Evolutionary conservation across 2,113 vertebrate genomes (phyloP).

Genomic region (Peromyscus maniculatus): DNA sequence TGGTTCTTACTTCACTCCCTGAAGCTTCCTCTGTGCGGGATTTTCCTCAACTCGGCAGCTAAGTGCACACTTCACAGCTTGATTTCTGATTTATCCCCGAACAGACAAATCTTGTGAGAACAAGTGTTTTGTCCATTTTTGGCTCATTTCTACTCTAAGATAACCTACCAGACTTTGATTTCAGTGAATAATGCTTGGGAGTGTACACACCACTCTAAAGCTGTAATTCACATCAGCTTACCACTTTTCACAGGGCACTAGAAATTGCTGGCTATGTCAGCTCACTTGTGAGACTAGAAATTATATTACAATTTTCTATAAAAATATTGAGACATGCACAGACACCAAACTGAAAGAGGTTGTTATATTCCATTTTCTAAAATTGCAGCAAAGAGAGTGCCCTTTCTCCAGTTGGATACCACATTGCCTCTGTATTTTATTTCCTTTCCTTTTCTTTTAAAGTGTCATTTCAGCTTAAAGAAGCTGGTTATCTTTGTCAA

Average conservation of each 20-base stretch:
- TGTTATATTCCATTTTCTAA: constrained; percentile 76
- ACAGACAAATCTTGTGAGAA: constrained; percentile 32
- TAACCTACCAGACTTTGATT: constrained; percentile 39
- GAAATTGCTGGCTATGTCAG: constrained; percentile 62
- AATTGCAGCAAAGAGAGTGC: constrained; percentile 61
- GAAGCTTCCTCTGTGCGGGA: fast-evolving
- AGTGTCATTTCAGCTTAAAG: constrained; percentile 61
- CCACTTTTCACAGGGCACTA: constrained; percentile 50
- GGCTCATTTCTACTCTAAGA: constrained; percentile 23
- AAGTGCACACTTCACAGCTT: not conserved
- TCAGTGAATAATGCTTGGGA: not conserved
- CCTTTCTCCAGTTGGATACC: not conserved
- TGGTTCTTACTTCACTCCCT: not conserved
- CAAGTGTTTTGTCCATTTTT: constrained; percentile 58
- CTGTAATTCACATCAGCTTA: constrained; percentile 36
- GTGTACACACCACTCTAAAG: constrained; percentile 30
- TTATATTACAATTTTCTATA: constrained; percentile 73
- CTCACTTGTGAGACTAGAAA: constrained; percentile 60
- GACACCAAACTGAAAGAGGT: constrained; percentile 45
- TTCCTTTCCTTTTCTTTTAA: not conserved
- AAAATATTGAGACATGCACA: constrained; percentile 76
- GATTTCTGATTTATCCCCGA: constrained; percentile 18
- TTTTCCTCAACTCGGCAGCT: not conserved
- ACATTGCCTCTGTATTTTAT: not conserved
- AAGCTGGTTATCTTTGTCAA: constrained; percentile 65